Base-by-base conservation (phyloP, 1,140 invertebrate species). In the Saccostrea glomerata region DNA sequence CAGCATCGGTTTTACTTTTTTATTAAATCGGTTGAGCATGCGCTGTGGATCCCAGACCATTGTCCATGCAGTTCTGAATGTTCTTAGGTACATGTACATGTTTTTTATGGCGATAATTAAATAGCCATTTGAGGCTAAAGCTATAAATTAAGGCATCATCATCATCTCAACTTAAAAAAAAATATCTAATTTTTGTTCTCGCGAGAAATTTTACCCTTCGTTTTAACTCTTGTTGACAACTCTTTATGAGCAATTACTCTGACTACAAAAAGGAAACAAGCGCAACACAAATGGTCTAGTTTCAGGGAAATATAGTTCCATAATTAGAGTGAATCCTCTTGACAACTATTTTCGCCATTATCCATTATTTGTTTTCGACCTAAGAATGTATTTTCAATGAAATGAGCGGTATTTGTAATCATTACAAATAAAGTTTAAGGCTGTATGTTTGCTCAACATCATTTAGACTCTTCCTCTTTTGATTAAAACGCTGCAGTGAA, bases 211-310 rank as follows among this genome's bases (percentile, higher is more conserved):
- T 63, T 63, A 63, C 58, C 58, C 58, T 63, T 7, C 15, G 25
- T 77, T 36, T 77, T n/a, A 63, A 63, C 17, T 25, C 70, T 25
- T 36, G 70, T 77, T 36, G 70, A 30, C 25, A 15, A 36, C 23
- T 77, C n/a, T 77, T 77, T 77, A 77, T 77, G 70, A 25, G 70
- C 23, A 63, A 77, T 77, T 36, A 77, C 58, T 77, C 30, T 77
- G 70, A 77, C 1, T 30, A 36, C 9, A 77, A 2, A 77, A 77
- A 77, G 70, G 58, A 63, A 63, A 63, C 58, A 0, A 63, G n/a
- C 20, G 58, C 25, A 25, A 40, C 30, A 77, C 13, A 77, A 77
- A 25, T 77, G 70, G 23, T 25, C 70, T 13, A 30, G 13, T 77
- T 77, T 77, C 70, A 25, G 25, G 30, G 70, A 36, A 77, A 36